Conservation (phyloP, 1,140 invertebrate species). For the Bombus confusus region DNA sequence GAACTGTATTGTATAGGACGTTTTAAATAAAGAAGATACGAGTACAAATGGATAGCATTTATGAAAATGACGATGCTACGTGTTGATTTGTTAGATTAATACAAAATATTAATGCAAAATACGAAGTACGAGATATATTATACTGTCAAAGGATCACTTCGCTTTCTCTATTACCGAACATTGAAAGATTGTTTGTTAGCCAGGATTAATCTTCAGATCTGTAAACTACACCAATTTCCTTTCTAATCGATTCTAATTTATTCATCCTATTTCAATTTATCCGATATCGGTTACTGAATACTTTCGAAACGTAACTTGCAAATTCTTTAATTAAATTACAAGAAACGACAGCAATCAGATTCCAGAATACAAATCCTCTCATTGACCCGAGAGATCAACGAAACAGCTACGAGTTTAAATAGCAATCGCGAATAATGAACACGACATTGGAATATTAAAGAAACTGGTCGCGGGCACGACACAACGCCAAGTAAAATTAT, state of each 20-base stretch:
- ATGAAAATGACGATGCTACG: background rate
- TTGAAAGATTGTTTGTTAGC: too few species aligned
- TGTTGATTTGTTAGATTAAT: too few species aligned
- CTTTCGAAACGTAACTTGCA: background rate
- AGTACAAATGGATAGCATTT: background rate
- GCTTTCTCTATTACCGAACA: too few species aligned
- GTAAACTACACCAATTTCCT: background rate
- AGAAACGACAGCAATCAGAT: too few species aligned
- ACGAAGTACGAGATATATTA: too few species aligned
- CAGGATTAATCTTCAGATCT: too few species aligned
- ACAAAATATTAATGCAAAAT: too few species aligned
- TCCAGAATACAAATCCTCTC: background rate
- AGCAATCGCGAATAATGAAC: background rate
- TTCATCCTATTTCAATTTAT: background rate
- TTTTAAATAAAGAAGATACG: background rate
- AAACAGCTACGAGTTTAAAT: background rate
- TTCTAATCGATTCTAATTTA: background rate
- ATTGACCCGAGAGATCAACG: background rate
- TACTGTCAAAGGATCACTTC: too few species aligned
- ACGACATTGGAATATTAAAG: background rate
- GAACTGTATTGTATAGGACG: background rate
- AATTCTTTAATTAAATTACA: conserved; percentile 5
- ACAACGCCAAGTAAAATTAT: background rate
- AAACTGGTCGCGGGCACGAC: background rate
- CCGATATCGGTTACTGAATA: background rate